Percentiles rank a stretch among this genome's conserved stretches.
Conservation (phyloP, 2,888 invertebrate genomes). For the Drosophila cognata region DNA sequence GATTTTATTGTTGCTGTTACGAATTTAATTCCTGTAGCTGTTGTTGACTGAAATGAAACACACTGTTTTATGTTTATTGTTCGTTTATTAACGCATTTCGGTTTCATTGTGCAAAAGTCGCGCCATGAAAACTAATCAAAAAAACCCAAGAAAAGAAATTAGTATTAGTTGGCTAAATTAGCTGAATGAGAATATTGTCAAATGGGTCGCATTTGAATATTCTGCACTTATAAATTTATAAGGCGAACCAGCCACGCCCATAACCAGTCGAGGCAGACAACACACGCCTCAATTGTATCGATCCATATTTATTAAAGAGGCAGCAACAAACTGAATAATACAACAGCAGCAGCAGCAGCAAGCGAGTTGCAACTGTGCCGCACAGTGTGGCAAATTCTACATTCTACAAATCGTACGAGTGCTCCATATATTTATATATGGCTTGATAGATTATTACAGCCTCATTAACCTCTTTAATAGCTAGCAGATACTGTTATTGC, state of each 20-base stretch:
- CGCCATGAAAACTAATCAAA: slow-evolving; percentile 26
- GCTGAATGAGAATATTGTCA: slow-evolving; percentile 49
- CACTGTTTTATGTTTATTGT: slow-evolving; percentile 40
- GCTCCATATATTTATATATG: background rate
- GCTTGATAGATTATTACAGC: background rate
- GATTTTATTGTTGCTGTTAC: slow-evolving; percentile 6
- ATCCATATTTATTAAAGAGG: slow-evolving; percentile 50
- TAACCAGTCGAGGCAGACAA: background rate
- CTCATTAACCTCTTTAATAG: background rate
- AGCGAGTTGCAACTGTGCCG: slow-evolving; percentile 14
- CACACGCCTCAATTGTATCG: slow-evolving; percentile 33
- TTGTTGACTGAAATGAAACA: slow-evolving; percentile 68
- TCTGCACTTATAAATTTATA: slow-evolving; percentile 15
- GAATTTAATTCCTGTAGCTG: slow-evolving; percentile 53
- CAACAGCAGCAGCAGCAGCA: slow-evolving; percentile 5
- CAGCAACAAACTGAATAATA: slow-evolving; percentile 44
- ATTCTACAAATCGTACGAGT: background rate
- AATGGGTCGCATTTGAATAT: slow-evolving; percentile 27
- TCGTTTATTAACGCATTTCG: slow-evolving; percentile 17
- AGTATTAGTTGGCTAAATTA: slow-evolving; percentile 32
- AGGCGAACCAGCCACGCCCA: slow-evolving; percentile 39
- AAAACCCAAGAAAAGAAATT: slow-evolving; percentile 8
- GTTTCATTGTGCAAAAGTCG: slow-evolving; percentile 18
- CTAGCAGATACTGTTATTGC: background rate
- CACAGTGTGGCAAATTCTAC: slow-evolving; percentile 16